phyloP scores from a whole-genome alignment of 2,113 vertebrate genomes.

The Cyanoramphus novaezelandiae region DNA sequence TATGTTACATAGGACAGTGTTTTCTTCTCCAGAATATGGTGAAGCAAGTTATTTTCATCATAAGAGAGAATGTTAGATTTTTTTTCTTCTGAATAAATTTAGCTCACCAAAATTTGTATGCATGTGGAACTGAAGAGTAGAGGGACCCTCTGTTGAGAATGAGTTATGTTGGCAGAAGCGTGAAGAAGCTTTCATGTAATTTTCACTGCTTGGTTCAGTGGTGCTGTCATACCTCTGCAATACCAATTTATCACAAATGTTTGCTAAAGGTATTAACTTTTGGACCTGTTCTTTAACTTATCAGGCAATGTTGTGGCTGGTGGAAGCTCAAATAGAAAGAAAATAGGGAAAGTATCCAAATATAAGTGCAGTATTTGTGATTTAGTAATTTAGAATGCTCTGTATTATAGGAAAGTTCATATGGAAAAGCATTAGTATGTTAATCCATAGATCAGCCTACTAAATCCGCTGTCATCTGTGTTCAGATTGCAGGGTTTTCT shows the following conservation, averaged over 20 bases:
- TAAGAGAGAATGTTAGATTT: not conserved
- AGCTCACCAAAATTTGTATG: not conserved
- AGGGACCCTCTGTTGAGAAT: not conserved
- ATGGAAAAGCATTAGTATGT: not conserved
- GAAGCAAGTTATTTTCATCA: not conserved
- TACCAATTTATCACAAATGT: not conserved
- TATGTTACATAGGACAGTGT: not conserved
- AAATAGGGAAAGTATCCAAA: slow-evolving; percentile 11
- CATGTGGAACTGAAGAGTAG: not conserved
- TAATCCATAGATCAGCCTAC: not conserved
- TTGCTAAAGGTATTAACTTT: not conserved
- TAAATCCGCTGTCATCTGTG: not conserved
- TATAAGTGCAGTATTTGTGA: not conserved
- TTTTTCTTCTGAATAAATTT: not conserved
- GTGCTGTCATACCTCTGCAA: not conserved
- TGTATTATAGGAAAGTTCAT: not conserved
- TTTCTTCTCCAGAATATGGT: not conserved
- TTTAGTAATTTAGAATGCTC: not conserved
- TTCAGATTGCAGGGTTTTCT: not conserved
- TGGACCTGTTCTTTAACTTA: not conserved
- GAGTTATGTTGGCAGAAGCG: not conserved
- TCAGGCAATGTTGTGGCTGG: not conserved
- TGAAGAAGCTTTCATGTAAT: not conserved
- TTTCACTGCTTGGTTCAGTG: not conserved
- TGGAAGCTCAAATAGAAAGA: not conserved